These are phyloP conservation scores for Cryptoprocta ferox DNA, from an alignment of 2,797 vertebrate genomes.

Conservation along the genomic window DNA sequence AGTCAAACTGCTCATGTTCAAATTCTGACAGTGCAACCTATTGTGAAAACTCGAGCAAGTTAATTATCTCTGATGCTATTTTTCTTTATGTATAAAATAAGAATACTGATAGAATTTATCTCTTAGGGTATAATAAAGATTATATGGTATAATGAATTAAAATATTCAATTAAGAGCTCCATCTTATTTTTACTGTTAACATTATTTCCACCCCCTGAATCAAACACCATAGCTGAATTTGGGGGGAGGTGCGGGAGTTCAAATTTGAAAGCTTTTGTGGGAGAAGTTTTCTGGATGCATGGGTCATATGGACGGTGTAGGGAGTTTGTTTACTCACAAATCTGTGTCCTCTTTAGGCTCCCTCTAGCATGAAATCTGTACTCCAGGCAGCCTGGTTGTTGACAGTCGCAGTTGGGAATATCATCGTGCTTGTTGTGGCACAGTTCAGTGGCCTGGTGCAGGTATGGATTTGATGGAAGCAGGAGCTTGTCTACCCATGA, in stretches of 20 bases:
- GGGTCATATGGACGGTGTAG: not conserved
- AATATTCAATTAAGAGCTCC: not conserved
- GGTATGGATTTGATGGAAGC: slow-evolving; percentile 86
- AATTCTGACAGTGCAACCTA: not conserved
- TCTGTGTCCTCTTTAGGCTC: slow-evolving; percentile 89
- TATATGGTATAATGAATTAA: not conserved
- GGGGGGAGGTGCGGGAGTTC: not conserved
- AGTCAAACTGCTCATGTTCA: slow-evolving; percentile 18
- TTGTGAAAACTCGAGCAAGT: not conserved
- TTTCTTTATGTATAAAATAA: slow-evolving; percentile 34
- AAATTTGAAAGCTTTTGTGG: not conserved
- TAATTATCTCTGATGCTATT: not conserved
- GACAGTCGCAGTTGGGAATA: slow-evolving; percentile 96
- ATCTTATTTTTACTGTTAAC: not conserved
- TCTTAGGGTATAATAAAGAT: slow-evolving; percentile 20
- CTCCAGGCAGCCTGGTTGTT: slow-evolving; percentile 97
- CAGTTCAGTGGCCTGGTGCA: slow-evolving; percentile 95
- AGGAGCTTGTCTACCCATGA: not conserved
- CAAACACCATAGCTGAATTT: not conserved
- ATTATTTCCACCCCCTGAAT: not conserved
- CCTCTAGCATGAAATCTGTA: slow-evolving; percentile 97
- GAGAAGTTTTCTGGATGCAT: not conserved
- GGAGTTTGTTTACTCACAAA: slow-evolving; percentile 41
- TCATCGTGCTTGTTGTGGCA: slow-evolving; percentile 96
- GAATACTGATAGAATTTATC: slow-evolving; percentile 33